Evolutionary conservation across 2,113 vertebrate species (phyloP).

Genomic region (Heptranchias perlo): DNA sequence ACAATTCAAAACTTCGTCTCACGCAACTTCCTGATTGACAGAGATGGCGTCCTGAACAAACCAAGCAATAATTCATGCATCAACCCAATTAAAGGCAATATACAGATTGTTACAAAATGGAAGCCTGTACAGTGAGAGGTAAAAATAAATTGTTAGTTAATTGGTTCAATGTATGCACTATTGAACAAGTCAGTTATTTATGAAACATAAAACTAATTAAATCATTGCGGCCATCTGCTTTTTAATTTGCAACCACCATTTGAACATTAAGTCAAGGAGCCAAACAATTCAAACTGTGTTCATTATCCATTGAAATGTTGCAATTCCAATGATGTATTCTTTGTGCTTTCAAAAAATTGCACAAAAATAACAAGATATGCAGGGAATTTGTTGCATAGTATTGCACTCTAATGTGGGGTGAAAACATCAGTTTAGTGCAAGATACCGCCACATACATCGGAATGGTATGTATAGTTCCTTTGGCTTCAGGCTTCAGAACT

Average conservation of each 20-base stretch:
- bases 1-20: no score
- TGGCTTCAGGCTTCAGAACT: not conserved
- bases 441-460: not conserved
- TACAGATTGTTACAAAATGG: no score
- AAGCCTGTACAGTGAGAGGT: no score
- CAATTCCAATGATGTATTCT: not conserved
- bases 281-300: not conserved
- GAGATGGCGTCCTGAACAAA: no score
- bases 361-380: not conserved
- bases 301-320: not conserved
- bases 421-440: not conserved
- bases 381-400: not conserved
- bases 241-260: not conserved
- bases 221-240: no score
- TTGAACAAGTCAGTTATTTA: no score
- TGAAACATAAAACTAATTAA: no score
- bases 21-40: no score
- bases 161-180: no score
- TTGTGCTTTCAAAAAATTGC: not conserved
- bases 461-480: not conserved
- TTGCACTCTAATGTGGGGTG: not conserved
- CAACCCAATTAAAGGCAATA: no score
- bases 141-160: no score
- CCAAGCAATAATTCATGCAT: no score
- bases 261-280: not conserved